Evolutionary conservation across 2,113 vertebrate species (phyloP), one percentile per base, ranked within the genome.

Genomic region (Sarotherodon lohbergeri): DNA sequence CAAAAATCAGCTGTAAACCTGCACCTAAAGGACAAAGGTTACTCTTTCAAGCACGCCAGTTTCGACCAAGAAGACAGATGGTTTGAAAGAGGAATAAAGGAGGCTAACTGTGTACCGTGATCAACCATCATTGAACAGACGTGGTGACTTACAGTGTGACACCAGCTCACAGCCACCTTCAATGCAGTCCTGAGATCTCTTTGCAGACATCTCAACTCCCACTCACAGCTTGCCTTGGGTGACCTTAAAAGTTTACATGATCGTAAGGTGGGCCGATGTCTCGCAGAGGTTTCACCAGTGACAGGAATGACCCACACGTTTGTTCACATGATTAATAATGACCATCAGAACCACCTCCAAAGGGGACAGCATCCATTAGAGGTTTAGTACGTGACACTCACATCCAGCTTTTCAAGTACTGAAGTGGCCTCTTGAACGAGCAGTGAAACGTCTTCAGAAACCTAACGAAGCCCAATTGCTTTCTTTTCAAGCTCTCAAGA

Each of bases 41-140:
- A 68, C 63, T 68, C 63, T 41, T 68, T 68, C 63, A 41, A 68
- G 1, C 19, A 68, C 11, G 7, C 34, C 19, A 22, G 19, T 68
- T 68, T 68, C 4, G 11, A 41, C 4, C 34, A 39, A 68, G 63
- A 68, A 41, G 34, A 68, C 61, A 39, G 61, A 39, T 0, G 34
- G 6, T 39, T 66, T 66, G 59, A 63, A 66, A 66, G 61, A 39
- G 10, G 19, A 66, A 39, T 1, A 0, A 43, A 71, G 39, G 36
- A 71, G 39, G n/a, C 2, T 24, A 0, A 14, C n/a, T 43, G 1
- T 71, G 36, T 43, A 43, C 22, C 2, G 1, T 1, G 22, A 73
- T 46, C 22, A 16, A 73, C n/a, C 66, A 46, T 71, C 12, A 24
- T 9, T 24, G 66, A 68, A 43, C 39, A 73, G 39, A 73, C 2